Percentiles rank a stretch among this genome's conserved stretches.
phyloP scores from a whole-genome alignment of 2,888 invertebrate genomes.

The Lissonota sp. region DNA sequence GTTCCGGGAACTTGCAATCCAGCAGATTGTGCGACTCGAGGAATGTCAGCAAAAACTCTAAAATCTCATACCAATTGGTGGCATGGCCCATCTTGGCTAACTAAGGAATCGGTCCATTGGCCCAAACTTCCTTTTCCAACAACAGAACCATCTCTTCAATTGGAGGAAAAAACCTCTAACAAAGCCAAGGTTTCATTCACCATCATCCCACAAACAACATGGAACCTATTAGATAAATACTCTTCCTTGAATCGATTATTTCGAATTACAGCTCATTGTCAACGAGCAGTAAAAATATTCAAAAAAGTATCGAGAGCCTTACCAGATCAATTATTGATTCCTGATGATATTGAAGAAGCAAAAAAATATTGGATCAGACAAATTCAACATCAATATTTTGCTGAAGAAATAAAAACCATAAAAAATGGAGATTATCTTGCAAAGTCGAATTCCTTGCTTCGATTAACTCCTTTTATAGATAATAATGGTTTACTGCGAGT shows the following conservation, averaged over 20 bases:
- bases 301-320: too few relatives aligned
- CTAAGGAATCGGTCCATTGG: too few relatives aligned
- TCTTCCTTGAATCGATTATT: neutral
- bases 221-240: neutral
- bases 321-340: too few relatives aligned
- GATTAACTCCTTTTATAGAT: constrained; percentile 49
- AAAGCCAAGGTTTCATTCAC: neutral
- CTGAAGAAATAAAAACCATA: constrained; percentile 27
- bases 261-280: neutral
- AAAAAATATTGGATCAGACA: constrained; percentile 26
- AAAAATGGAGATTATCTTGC: constrained; percentile 1
- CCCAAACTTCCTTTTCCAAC: constrained; percentile 42
- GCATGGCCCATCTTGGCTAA: too few relatives aligned
- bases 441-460: neutral
- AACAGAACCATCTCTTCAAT: neutral
- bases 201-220: too few relatives aligned
- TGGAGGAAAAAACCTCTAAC: neutral
- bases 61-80: too few relatives aligned
- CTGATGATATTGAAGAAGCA: neutral
- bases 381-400: constrained; percentile 36
- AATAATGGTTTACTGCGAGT: constrained; percentile 32
- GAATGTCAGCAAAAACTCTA: neutral
- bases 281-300: neutral
- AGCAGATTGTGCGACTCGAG: constrained; percentile 1
- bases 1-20: constrained; percentile 3